A percentile compares a stretch with the other conserved stretches of the same genome.
These are phyloP conservation scores for Ferrisia virgata DNA, from an alignment of 2,888 invertebrate genomes.

Conservation along the genomic window DNA sequence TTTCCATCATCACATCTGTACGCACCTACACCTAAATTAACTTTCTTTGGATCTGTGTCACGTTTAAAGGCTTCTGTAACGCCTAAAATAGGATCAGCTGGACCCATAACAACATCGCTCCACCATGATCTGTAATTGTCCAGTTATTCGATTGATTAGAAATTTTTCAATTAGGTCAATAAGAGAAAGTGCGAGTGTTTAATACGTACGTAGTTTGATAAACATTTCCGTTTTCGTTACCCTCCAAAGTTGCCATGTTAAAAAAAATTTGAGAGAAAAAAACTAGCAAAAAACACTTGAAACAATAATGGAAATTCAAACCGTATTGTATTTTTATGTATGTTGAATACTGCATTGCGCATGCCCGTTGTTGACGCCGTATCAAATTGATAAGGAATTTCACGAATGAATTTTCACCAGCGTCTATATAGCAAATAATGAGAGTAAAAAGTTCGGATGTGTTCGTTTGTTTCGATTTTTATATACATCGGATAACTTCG, in stretches of 20 bases:
- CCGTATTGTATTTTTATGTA: neutral
- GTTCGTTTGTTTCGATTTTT: neutral
- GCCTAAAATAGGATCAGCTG: conserved; percentile 96
- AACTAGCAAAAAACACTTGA: neutral
- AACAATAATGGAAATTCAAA: neutral
- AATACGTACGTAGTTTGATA: neutral
- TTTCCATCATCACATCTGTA: conserved; percentile 97
- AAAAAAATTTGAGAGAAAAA: neutral
- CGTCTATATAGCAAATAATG: neutral
- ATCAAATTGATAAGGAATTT: neutral
- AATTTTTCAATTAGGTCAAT: too few relatives aligned
- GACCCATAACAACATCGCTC: conserved; percentile 89
- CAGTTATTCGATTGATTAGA: too few relatives aligned
- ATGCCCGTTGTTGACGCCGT: neutral
- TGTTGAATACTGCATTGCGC: neutral
- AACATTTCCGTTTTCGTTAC: neutral
- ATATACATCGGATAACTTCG: too few relatives aligned
- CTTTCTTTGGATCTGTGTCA: conserved; percentile 87
- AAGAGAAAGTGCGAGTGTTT: too few relatives aligned
- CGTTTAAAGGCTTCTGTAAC: conserved; percentile 93
- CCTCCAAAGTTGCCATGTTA: neutral
- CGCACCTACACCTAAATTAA: conserved; percentile 94
- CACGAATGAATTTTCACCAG: neutral
- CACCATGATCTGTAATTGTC: conserved; percentile 71
- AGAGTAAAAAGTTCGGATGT: neutral